A percentile compares a stretch with the other conserved stretches of the same genome.
Conservation (phyloP, 1,140 invertebrate species). For the Metaphire vulgaris region DNA sequence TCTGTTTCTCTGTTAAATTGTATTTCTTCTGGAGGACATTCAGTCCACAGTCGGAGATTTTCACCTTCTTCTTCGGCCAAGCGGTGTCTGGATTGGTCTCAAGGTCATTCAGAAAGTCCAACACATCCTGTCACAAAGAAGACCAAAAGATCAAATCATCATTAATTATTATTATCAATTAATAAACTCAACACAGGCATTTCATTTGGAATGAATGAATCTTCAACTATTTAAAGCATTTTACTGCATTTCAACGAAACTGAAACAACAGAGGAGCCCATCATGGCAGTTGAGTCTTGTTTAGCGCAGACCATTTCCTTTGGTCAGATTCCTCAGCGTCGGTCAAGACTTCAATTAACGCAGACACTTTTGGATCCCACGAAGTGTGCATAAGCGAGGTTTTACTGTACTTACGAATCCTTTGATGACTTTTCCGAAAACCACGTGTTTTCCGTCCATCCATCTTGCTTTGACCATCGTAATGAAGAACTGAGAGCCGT, state of each 20-base stretch:
- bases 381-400: neutral
- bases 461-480: constrained; percentile 86
- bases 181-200: no score
- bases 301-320: no score
- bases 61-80: constrained; percentile 32
- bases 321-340: no score
- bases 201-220: no score
- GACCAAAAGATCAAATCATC: no score
- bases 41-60: constrained; percentile 34
- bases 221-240: no score
- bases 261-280: no score
- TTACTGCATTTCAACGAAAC: no score
- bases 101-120: constrained; percentile 28
- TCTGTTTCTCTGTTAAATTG: constrained; percentile 20
- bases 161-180: no score
- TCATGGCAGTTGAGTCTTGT: no score
- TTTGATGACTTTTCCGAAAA: constrained; percentile 77
- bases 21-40: constrained; percentile 34
- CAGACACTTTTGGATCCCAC: no score
- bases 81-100: constrained; percentile 26
- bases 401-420: constrained; percentile 29
- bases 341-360: no score
- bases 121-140: constrained; percentile 27
- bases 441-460: constrained; percentile 86
- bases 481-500: constrained; percentile 54